Evolutionary conservation across 2,888 invertebrate genomes (phyloP).

Genomic region (Orthosia gracilis): DNA sequence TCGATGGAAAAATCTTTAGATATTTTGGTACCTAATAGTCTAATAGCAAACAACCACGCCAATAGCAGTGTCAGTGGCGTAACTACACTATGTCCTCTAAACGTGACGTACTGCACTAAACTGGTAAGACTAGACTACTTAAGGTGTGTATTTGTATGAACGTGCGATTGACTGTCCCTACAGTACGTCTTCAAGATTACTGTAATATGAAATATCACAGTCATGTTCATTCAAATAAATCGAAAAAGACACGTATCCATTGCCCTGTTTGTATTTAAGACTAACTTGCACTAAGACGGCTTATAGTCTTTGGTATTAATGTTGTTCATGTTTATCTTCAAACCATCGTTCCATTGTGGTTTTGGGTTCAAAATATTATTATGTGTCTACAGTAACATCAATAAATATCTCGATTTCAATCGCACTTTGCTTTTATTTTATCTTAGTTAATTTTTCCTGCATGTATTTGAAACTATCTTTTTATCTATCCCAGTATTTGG

Average conservation of each 20-base stretch:
- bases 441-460: background rate
- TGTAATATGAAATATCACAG: background rate
- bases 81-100: no score
- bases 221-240: background rate
- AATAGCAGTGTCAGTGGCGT: no score
- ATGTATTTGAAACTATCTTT: background rate
- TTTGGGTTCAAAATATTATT: conserved; percentile 4
- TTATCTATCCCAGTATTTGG: background rate
- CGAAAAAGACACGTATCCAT: background rate
- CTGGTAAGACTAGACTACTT: background rate
- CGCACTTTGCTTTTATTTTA: no score
- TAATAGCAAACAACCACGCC: no score
- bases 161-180: background rate
- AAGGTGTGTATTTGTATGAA: background rate
- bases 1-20: no score
- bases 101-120: no score
- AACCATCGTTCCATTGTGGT: background rate
- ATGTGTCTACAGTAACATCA: background rate
- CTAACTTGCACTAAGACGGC: background rate
- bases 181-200: background rate
- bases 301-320: background rate
- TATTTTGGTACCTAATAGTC: no score
- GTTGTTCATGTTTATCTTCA: background rate
- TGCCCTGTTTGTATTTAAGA: conserved; percentile 3
- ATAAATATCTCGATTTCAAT: conserved; percentile 5